Conservation (phyloP, 2,797 vertebrate genomes). For the Scolopax rusticola region DNA sequence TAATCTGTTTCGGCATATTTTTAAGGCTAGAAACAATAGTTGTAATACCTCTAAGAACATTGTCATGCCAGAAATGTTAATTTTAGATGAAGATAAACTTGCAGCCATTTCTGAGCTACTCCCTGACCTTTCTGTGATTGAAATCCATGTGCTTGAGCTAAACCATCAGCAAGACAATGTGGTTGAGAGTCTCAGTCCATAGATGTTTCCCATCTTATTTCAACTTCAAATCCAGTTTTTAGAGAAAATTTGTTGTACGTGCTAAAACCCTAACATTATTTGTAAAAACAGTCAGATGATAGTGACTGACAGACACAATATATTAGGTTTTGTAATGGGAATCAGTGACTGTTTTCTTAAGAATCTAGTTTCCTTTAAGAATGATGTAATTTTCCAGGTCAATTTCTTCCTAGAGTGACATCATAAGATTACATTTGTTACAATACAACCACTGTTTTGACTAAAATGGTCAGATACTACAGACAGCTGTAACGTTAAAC, state of each 20-base stretch:
- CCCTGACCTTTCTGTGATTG: neutral
- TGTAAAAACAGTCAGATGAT: neutral
- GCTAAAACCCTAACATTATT: neutral
- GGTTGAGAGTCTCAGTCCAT: neutral
- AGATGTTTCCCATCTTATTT: neutral
- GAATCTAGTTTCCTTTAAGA: neutral
- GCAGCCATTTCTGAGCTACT: neutral
- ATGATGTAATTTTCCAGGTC: neutral
- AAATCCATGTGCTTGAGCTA: neutral
- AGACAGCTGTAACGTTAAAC: neutral
- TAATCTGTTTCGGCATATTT: neutral
- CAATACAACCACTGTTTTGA: neutral
- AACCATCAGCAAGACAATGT: neutral
- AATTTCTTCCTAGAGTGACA: neutral
- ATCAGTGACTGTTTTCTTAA: neutral
- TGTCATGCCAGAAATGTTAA: slow-evolving; percentile 13
- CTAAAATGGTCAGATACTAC: rapidly evolving
- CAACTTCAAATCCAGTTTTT: neutral
- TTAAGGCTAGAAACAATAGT: neutral
- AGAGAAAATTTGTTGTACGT: neutral
- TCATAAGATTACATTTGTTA: neutral
- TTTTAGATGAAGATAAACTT: neutral
- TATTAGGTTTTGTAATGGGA: neutral
- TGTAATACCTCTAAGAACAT: neutral
- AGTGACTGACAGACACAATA: neutral